These are phyloP conservation scores for Mythimna impura DNA, from an alignment of 2,888 invertebrate species.

Conservation along the genomic window DNA sequence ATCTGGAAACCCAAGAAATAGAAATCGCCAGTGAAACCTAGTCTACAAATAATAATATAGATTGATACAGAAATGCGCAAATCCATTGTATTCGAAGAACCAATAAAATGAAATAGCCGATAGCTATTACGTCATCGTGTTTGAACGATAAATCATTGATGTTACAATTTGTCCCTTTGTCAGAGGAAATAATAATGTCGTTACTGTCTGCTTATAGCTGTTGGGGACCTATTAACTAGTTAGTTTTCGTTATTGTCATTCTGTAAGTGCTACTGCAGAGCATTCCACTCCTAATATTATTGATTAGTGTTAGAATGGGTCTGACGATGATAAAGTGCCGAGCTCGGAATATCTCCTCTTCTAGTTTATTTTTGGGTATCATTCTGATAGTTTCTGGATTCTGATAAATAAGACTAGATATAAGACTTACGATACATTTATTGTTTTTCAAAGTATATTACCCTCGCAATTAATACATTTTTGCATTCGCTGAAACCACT, in stretches of 20 bases:
- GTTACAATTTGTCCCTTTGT: constrained; percentile 53
- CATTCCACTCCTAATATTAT: neutral
- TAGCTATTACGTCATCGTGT: constrained; percentile 55
- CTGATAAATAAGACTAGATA: too few species aligned
- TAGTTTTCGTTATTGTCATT: constrained; percentile 26
- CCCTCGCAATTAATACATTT: too few species aligned
- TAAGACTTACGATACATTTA: too few species aligned
- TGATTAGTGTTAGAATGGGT: constrained; percentile 2
- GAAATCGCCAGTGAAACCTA: neutral
- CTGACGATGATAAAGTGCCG: neutral
- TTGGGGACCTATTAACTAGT: constrained; percentile 41
- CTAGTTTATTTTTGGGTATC: neutral
- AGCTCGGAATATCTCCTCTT: neutral
- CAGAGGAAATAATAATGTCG: constrained; percentile 47
- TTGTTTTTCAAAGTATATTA: too few species aligned
- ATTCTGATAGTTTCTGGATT: too few species aligned
- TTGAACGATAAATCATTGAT: constrained; percentile 57
- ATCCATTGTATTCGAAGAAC: constrained; percentile 35
- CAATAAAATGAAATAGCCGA: constrained; percentile 55
- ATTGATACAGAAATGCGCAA: constrained; percentile 45
- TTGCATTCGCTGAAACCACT: too few species aligned
- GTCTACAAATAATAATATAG: constrained; percentile 26
- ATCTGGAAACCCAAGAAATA: neutral
- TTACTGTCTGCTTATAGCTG: constrained; percentile 29
- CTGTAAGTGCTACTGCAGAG: constrained; percentile 18